A percentile compares a stretch with the other conserved stretches of the same genome.
Conservation (phyloP, 2,888 invertebrate genomes). For the Apamea sordens region DNA sequence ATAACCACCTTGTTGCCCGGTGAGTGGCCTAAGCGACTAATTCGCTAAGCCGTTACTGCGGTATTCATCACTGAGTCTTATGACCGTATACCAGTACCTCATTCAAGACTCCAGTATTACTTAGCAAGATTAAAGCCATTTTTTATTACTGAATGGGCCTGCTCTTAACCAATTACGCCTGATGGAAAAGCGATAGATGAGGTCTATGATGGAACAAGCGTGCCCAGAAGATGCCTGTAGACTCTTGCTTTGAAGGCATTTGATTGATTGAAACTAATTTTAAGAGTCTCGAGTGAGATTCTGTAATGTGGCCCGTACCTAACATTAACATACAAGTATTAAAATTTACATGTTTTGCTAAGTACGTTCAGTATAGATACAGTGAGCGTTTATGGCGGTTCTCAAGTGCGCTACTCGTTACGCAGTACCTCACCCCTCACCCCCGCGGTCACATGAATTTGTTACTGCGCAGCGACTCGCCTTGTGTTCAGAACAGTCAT, state of each 20-base stretch:
- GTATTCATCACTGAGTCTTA: not conserved
- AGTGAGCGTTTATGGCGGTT: not conserved
- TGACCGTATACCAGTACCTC: not conserved
- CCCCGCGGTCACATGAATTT: too few relatives aligned
- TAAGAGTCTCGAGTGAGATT: not conserved
- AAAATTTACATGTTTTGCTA: not conserved
- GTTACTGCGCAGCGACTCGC: not conserved
- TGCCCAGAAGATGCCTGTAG: too few relatives aligned
- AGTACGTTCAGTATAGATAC: constrained; percentile 1
- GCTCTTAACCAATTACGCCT: too few relatives aligned
- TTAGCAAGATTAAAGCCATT: not conserved
- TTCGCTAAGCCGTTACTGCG: not conserved
- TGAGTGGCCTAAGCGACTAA: not conserved
- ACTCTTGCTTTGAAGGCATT: too few relatives aligned
- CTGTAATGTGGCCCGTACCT: too few relatives aligned
- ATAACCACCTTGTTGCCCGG: not conserved
- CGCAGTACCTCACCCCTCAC: not conserved
- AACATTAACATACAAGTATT: not conserved
- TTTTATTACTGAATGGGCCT: too few relatives aligned
- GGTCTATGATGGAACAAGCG: too few relatives aligned
- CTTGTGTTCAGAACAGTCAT: not conserved
- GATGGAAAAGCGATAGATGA: too few relatives aligned
- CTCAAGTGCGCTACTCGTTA: not conserved
- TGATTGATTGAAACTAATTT: not conserved
- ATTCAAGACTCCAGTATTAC: too few relatives aligned